A percentile compares a stretch with the other conserved stretches of the same genome.
Evolutionary conservation across 2,797 vertebrate genomes (phyloP).

Genomic region (Danio choprae): DNA sequence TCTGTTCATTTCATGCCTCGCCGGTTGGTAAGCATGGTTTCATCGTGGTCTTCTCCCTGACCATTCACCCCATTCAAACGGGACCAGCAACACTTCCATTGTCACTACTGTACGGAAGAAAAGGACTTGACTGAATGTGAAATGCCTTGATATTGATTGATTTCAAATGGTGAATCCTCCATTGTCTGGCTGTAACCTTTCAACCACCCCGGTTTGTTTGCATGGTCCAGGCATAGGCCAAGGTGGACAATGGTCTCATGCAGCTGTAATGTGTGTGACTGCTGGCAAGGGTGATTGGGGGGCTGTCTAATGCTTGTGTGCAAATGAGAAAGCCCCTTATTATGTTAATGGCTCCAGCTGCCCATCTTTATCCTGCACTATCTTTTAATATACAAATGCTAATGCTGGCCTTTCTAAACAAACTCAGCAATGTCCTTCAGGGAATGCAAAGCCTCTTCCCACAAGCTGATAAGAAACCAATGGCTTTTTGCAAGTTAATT

Average conservation of each 20-base stretch:
- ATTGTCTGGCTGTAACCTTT: conserved; percentile 79
- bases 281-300: conserved; percentile 57
- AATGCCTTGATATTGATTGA: conserved; percentile 74
- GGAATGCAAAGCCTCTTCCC: conserved; percentile 56
- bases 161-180: conserved; percentile 73
- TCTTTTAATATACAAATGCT: conserved; percentile 81
- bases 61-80: conserved; percentile 44
- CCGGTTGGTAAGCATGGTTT: conserved; percentile 47
- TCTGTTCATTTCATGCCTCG: conserved; percentile 43
- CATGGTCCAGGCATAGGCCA: conserved; percentile 65
- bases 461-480: conserved; percentile 61
- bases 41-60: conserved; percentile 49
- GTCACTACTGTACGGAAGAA: conserved; percentile 65
- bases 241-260: conserved; percentile 77
- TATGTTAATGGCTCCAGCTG: conserved; percentile 78
- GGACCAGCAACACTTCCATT: conserved; percentile 64
- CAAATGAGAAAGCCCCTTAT: conserved; percentile 82
- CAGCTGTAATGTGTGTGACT: conserved; percentile 78
- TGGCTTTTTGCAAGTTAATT: conserved; percentile 59
- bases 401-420: conserved; percentile 68
- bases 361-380: conserved; percentile 76
- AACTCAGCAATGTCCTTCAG: conserved; percentile 60
- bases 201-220: conserved; percentile 70
- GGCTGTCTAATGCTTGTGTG: conserved; percentile 75
- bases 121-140: conserved; percentile 69